Evolutionary conservation across 2,113 vertebrate species (phyloP).

Genomic region (Gymnocephalus cernua): DNA sequence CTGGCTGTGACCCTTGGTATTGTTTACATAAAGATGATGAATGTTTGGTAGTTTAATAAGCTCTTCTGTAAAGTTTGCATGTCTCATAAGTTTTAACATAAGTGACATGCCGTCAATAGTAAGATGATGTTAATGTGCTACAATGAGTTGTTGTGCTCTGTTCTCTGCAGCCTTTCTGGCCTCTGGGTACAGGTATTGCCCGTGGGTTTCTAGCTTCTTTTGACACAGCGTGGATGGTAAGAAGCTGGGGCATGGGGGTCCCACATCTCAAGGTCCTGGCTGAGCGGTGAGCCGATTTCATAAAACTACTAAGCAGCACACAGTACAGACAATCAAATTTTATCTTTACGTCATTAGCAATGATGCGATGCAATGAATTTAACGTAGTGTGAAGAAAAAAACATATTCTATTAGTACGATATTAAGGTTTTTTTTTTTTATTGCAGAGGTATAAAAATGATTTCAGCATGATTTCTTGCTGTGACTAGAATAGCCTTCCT

Average conservation of each 20-base stretch:
- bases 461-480: background rate
- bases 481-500: conserved; percentile 3
- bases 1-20: background rate
- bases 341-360: background rate
- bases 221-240: conserved; percentile 94
- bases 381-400: background rate
- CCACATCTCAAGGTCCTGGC: conserved; percentile 89
- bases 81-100: background rate
- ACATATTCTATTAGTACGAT: background rate
- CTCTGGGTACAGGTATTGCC: conserved; percentile 93
- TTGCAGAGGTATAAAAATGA: background rate
- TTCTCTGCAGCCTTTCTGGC: conserved; percentile 93
- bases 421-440: conserved; percentile 13
- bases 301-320: background rate
- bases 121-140: background rate
- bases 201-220: conserved; percentile 93
- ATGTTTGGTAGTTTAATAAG: background rate
- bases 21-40: background rate
- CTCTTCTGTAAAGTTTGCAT: background rate
- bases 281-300: conserved; percentile 85
- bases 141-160: background rate
- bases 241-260: conserved; percentile 88
- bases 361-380: background rate
- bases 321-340: background rate
- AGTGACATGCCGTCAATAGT: background rate